Percentiles rank a stretch among this genome's conserved stretches.
phyloP scores from a whole-genome alignment of 1,140 invertebrate genomes.

The Archivesica marissinica region DNA sequence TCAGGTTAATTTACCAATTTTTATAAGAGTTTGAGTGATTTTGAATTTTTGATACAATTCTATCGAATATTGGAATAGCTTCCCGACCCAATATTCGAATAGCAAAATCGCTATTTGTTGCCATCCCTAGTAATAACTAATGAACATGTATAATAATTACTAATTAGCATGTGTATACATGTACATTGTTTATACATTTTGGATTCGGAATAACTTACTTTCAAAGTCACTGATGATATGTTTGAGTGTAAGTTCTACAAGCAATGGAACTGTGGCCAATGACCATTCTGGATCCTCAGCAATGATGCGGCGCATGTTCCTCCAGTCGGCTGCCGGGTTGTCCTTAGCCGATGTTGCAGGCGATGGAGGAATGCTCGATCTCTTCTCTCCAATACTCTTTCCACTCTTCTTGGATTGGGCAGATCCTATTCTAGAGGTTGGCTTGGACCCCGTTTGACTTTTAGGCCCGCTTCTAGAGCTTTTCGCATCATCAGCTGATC shows the following conservation, averaged over 20 bases:
- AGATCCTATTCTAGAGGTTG: conserved; percentile 70
- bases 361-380: conserved; percentile 63
- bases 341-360: conserved; percentile 74
- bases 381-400: conserved; percentile 69
- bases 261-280: conserved; percentile 83
- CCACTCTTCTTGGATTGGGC: conserved; percentile 75
- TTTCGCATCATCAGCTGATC: conserved; percentile 70
- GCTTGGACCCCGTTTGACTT: conserved; percentile 73
- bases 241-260: conserved; percentile 80
- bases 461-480: conserved; percentile 72
- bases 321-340: conserved; percentile 81
- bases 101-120: too few species aligned
- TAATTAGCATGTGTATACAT: too few species aligned
- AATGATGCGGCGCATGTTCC: conserved; percentile 84
- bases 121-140: too few species aligned
- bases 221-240: conserved; percentile 83
- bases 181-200: background rate
- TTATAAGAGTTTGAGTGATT: too few species aligned
- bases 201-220: conserved; percentile 74
- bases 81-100: too few species aligned
- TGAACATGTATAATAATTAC: too few species aligned
- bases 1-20: too few species aligned
- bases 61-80: too few species aligned
- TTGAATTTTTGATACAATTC: too few species aligned
- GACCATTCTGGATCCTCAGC: conserved; percentile 84